Conservation (phyloP, 2,797 vertebrate species). For the Pristis pectinata region DNA sequence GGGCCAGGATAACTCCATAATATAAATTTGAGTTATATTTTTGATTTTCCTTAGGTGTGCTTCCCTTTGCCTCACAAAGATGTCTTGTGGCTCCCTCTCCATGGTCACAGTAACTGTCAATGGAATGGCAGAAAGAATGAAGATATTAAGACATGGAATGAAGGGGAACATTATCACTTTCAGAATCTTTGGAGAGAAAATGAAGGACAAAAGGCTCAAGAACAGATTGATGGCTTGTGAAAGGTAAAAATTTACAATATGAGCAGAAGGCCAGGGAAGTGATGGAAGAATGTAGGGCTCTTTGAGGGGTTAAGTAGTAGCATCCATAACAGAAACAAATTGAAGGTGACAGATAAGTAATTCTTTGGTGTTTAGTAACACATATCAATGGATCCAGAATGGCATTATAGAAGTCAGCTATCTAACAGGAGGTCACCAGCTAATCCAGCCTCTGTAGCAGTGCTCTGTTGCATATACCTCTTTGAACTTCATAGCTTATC, state of each 20-base stretch:
- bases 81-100: neutral
- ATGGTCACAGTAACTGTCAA: neutral
- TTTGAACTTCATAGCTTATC: neutral
- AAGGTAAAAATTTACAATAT: neutral
- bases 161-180: neutral
- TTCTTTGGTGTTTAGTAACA: neutral
- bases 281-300: neutral
- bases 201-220: neutral
- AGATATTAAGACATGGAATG: neutral
- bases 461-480: neutral
- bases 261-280: neutral
- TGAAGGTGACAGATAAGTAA: neutral
- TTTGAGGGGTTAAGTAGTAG: neutral
- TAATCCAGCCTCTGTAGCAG: neutral
- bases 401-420: neutral
- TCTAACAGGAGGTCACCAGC: neutral
- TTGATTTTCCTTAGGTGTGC: neutral
- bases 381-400: neutral
- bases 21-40: neutral
- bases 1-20: neutral
- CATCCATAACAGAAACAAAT: neutral
- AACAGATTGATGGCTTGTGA: too few relatives aligned
- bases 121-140: neutral
- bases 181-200: neutral
- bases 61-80: neutral